These are phyloP conservation scores for Parnassius smintheus DNA, from an alignment of 2,888 invertebrate species.

Conservation along the genomic window DNA sequence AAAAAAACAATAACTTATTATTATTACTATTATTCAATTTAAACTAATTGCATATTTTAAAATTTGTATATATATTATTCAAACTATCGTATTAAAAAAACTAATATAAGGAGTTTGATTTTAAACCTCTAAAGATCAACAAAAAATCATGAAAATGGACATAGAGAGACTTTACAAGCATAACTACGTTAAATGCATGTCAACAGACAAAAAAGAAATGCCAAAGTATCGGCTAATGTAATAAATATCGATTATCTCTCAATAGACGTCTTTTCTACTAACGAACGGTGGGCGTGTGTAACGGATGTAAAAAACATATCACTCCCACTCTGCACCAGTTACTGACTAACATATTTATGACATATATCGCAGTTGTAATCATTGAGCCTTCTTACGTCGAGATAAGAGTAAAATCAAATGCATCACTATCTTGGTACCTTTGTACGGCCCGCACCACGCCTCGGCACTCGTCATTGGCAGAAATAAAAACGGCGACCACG, in stretches of 20 bases:
- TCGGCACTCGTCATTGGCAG: slow-evolving; percentile 80
- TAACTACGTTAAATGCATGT: not conserved
- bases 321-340: slow-evolving; percentile 74
- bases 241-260: slow-evolving; percentile 43
- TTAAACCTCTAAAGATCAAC: too few relatives aligned
- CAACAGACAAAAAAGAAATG: not conserved
- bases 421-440: slow-evolving; percentile 47
- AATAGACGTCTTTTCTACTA: slow-evolving; percentile 57
- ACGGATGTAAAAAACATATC: slow-evolving; percentile 69
- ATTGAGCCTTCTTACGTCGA: slow-evolving; percentile 43
- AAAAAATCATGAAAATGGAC: too few relatives aligned
- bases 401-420: slow-evolving; percentile 47
- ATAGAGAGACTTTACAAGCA: too few relatives aligned
- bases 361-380: slow-evolving; percentile 36
- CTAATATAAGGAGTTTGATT: too few relatives aligned
- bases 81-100: too few relatives aligned
- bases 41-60: too few relatives aligned
- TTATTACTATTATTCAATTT: too few relatives aligned
- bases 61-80: too few relatives aligned
- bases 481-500: slow-evolving; percentile 80
- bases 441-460: slow-evolving; percentile 73
- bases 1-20: too few relatives aligned
- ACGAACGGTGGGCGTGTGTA: slow-evolving; percentile 72
- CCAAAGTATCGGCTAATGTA: slow-evolving; percentile 54
- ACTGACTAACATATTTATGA: slow-evolving; percentile 49